These are phyloP conservation scores for Rhagophthalmus giganteus DNA, from an alignment of 2,888 invertebrate genomes.

Conservation along the genomic window DNA sequence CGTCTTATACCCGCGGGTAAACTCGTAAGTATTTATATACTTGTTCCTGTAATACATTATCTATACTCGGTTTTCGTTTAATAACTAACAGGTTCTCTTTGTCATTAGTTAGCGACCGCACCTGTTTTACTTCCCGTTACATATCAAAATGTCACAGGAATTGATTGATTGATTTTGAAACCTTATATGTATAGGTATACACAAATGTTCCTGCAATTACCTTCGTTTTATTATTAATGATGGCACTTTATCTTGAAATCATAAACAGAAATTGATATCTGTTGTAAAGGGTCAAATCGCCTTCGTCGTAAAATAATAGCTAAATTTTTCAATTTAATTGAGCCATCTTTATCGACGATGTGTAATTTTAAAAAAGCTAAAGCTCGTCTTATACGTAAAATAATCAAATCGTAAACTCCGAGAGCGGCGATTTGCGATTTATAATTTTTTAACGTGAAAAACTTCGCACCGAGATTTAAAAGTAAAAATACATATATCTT, in stretches of 20 bases:
- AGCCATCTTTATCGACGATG: no score
- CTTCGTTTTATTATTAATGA: constrained; percentile 21
- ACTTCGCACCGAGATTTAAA: no score
- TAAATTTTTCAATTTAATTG: no score
- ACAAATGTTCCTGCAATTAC: constrained; percentile 17
- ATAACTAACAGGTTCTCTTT: constrained; percentile 28
- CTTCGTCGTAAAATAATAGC: no score
- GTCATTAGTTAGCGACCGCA: constrained; percentile 26
- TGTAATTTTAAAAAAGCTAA: no score
- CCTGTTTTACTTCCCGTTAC: constrained; percentile 30
- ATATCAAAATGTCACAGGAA: constrained; percentile 24
- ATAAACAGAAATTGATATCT: constrained; percentile 8
- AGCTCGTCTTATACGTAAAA: no score
- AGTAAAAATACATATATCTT: no score
- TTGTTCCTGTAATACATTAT: constrained; percentile 31
- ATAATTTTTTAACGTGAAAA: no score
- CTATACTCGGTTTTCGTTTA: constrained; percentile 28
- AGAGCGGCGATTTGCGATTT: no score
- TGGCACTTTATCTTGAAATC: constrained; percentile 5
- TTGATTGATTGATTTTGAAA: constrained; percentile 28
- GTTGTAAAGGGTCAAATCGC: no score
- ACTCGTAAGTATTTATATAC: constrained; percentile 27
- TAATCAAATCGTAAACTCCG: no score
- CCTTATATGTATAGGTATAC: constrained; percentile 15
- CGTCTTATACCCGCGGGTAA: constrained; percentile 35